These are phyloP conservation scores for Muntiacus reevesi DNA, from an alignment of 2,113 vertebrate species.

Conservation along the genomic window DNA sequence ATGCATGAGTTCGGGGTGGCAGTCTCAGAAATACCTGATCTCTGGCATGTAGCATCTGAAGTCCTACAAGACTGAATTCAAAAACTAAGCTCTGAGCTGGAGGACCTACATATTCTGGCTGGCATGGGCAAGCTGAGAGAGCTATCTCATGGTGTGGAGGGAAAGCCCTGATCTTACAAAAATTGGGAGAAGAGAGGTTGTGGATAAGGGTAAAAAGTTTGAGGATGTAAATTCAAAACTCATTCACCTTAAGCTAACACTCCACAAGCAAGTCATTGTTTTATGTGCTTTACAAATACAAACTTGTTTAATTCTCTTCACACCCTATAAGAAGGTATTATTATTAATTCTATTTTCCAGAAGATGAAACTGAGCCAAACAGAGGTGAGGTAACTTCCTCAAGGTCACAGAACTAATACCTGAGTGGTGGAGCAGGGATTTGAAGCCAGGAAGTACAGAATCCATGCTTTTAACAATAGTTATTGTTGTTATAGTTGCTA, in stretches of 20 bases:
- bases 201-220: not conserved
- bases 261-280: not conserved
- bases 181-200: not conserved
- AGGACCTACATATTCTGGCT: not conserved
- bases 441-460: not conserved
- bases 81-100: not conserved
- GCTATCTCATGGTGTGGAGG: not conserved
- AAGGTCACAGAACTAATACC: not conserved
- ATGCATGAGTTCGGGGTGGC: not conserved
- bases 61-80: not conserved
- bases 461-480: not conserved
- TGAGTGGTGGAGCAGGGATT: not conserved
- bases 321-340: not conserved
- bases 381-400: not conserved
- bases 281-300: not conserved
- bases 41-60: not conserved
- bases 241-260: not conserved
- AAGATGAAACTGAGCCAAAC: conserved; percentile 10
- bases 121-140: not conserved
- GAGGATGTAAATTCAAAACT: not conserved
- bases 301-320: conserved; percentile 34
- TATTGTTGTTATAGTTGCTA: not conserved
- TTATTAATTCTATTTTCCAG: not conserved
- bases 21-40: not conserved
- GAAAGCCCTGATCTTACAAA: not conserved